Percentiles rank a stretch among this genome's conserved stretches.
Evolutionary conservation across 2,797 vertebrate genomes (phyloP).

Genomic region (Ataeniobius toweri): DNA sequence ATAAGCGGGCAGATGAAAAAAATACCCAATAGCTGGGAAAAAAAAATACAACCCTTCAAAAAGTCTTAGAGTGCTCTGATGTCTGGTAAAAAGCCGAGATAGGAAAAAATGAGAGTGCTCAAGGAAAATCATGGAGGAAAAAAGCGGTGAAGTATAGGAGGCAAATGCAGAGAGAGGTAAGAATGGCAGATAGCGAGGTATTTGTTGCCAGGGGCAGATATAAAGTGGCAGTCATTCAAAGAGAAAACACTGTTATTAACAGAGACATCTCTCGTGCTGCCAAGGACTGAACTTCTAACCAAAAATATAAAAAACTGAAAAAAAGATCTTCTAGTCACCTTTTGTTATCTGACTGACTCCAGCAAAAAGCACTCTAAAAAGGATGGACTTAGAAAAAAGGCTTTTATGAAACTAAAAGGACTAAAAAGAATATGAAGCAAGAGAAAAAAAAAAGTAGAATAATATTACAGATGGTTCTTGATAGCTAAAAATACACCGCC

Average conservation of each 20-base stretch:
- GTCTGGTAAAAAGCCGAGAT: conserved; percentile 69
- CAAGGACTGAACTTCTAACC: conserved; percentile 59
- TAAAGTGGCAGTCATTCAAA: conserved; percentile 74
- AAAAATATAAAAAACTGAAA: conserved; percentile 20
- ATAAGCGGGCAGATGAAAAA: conserved; percentile 39
- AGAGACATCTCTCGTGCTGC: conserved; percentile 61
- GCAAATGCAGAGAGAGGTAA: conserved; percentile 75
- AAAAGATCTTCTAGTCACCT: conserved; percentile 31
- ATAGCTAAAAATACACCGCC: conserved; percentile 18
- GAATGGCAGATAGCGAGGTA: conserved; percentile 72
- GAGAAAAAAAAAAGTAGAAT: conserved; percentile 23
- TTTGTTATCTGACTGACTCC: conserved; percentile 36
- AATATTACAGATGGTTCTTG: conserved; percentile 10
- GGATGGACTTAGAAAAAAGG: conserved; percentile 16
- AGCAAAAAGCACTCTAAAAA: conserved; percentile 18
- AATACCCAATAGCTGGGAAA: conserved; percentile 43
- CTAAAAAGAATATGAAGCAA: conserved; percentile 11
- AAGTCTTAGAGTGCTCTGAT: conserved; percentile 62
- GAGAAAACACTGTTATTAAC: conserved; percentile 71
- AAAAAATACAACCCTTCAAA: conserved; percentile 57
- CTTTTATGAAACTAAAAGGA: background rate
- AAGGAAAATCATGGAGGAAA: conserved; percentile 70
- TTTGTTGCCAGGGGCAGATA: conserved; percentile 70
- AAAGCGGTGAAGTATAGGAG: conserved; percentile 73
- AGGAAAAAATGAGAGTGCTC: conserved; percentile 74